Conservation (phyloP, 2,113 vertebrate genomes). For the Delphinapterus leucas region DNA sequence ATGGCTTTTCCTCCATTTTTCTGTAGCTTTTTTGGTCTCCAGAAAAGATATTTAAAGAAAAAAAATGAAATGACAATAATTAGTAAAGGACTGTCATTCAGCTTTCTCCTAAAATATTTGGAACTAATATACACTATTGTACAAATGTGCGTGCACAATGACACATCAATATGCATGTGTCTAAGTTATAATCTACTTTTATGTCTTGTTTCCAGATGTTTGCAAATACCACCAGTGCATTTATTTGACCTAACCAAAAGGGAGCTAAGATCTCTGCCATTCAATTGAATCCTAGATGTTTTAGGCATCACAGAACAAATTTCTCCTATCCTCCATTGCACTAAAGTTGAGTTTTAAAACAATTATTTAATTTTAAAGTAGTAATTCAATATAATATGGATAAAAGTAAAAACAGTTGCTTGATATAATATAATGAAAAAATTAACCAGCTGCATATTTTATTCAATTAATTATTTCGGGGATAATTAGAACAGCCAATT, state of each 20-base stretch:
- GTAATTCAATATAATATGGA: background rate
- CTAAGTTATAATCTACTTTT: slow-evolving; percentile 42
- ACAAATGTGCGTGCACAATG: background rate
- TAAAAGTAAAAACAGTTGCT: background rate
- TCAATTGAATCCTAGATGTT: background rate
- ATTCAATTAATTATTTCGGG: background rate
- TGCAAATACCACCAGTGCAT: background rate
- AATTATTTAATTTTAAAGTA: slow-evolving; percentile 1
- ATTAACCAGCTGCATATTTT: background rate
- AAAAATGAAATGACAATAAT: background rate
- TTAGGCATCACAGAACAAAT: background rate
- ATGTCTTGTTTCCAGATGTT: slow-evolving; percentile 56
- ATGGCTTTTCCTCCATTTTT: background rate
- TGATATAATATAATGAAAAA: background rate
- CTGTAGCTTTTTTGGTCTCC: background rate
- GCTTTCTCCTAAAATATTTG: background rate
- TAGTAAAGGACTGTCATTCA: background rate
- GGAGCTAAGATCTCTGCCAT: background rate
- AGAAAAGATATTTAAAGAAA: slow-evolving; percentile 1
- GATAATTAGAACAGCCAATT: background rate
- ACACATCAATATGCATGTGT: background rate
- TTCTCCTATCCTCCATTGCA: background rate
- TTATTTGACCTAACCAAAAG: slow-evolving; percentile 5
- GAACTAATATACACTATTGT: background rate
- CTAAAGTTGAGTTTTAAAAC: background rate